Evolutionary conservation across 2,797 vertebrate species (phyloP), one percentile per base, ranked within the genome.

Genomic region (Pangasius mekongensis): DNA sequence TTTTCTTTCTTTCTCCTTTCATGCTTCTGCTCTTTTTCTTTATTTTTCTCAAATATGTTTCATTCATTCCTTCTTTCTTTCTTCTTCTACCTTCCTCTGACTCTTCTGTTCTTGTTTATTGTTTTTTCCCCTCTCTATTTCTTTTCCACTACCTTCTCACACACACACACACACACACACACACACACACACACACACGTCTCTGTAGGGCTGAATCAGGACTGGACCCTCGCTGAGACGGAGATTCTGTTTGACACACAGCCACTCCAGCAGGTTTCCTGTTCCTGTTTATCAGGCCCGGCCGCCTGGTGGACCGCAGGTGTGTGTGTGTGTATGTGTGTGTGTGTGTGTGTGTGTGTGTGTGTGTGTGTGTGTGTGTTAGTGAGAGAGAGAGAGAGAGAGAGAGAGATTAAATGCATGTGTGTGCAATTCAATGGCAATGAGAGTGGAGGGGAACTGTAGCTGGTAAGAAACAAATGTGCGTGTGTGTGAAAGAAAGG

Each of bases 201-300:
- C 30, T 82, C 56, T 82, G 78, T 16, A 60, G 33, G 18, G 78
- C 56, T 82, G 56, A 82, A 82, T 82, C 56, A 82, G 56, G 56
- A 60, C 33, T 2, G 5, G 78, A 60, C 78, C 20, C 56, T 24
- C 27, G 33, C 33, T 39, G 33, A 82, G 54, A 82, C 11, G 5
- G 39, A 36, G 33, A 81, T 60, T 60, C 30, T 24, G 33, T 82
- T 62, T 82, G 56, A 82, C 56, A 82, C 56, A 62, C 54, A 82
- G 56, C 54, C 78, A 13, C 36, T 87, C 64, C 77, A 47, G 64
- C 77, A 82, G 86, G 77, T 82, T 56, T 81, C 64, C 64, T 71
- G 52, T 43, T 85, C 52, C 30, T 60, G 54, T 82, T 69, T 88
- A 49, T 30, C 52, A 80, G 39, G 27, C 39, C 18, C 1, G 43